Base-by-base conservation (phyloP, 2,888 invertebrate species). In the Taenaris catops region DNA sequence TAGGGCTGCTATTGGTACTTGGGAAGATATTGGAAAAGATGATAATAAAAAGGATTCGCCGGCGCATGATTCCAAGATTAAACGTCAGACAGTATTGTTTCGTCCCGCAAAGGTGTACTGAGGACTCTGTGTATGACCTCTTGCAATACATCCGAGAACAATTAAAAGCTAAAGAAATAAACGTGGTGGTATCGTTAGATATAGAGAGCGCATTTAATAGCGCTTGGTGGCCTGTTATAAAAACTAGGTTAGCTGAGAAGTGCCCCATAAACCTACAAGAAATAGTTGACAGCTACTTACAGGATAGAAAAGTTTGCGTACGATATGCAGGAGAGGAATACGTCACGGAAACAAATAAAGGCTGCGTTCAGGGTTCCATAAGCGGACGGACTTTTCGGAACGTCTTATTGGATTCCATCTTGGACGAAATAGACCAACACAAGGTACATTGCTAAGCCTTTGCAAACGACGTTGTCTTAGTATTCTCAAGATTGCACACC, bases 311-410 rank as follows among this genome's bases (percentile, higher is more conserved):
- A 4, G 27, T 48, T 1, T 8, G 1, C 6, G 18, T 51, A 0
- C 19, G 20, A 1, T 51, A 51, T 4, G 43, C 38, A 0, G 40
- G 43, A 3, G 28, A 7, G 1, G 21, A 6, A 4, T 16, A 35
- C 4, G 8, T 1, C 0, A 46, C 12, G 9, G 5, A 5, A 1
- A 50, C 35, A 2, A 33, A 31, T 2, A 49, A 42, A 4, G 47
- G 42, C 2, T 49, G 47, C 11, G 36, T 50, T 0, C 50, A 46
- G 8, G 46, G 47, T 0, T 43, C 43, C 0, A 49, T 34, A 1
- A 29, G 42, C 4, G 48, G 50, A 0, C 50, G 50, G 0, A 16
- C 37, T 0, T 9, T 50, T 0, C 49, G 49, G 48, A 48, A 52
- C 21, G 0, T 49, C 0, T 9, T 41, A 1, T 33, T 52, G 4